Evolutionary conservation across 2,888 invertebrate genomes (phyloP).

Genomic region (Catocala sponsa): DNA sequence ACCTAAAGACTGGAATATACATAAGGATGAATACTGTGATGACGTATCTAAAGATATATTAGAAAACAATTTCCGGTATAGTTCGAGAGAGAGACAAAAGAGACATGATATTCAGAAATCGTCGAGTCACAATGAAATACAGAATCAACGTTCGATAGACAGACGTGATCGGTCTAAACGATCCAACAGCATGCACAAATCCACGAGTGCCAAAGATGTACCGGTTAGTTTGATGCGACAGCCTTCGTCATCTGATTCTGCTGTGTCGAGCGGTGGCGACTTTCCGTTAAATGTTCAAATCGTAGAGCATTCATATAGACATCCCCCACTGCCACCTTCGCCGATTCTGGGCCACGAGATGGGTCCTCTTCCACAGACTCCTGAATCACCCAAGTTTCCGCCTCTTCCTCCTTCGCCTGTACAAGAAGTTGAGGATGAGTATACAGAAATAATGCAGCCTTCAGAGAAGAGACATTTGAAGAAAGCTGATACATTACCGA

Average conservation of each 20-base stretch:
- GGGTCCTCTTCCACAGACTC: constrained; percentile 83
- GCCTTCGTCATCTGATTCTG: constrained; percentile 85
- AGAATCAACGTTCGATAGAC: constrained; percentile 84
- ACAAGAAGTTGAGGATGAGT: constrained; percentile 93
- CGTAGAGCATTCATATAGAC: constrained; percentile 87
- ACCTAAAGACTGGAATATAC: constrained; percentile 88
- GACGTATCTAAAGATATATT: constrained; percentile 85
- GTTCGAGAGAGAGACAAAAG: constrained; percentile 86
- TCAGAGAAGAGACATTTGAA: constrained; percentile 81
- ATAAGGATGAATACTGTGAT: constrained; percentile 88
- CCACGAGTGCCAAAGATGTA: constrained; percentile 92
- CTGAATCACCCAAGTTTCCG: constrained; percentile 89
- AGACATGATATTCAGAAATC: constrained; percentile 89
- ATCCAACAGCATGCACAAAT: constrained; percentile 91
- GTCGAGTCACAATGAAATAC: constrained; percentile 89
- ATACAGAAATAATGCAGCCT: constrained; percentile 90
- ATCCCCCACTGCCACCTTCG: constrained; percentile 79
- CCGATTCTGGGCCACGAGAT: constrained; percentile 77
- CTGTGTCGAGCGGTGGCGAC: constrained; percentile 87
- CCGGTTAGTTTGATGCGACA: constrained; percentile 87
- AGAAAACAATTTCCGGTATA: constrained; percentile 85
- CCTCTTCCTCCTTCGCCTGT: constrained; percentile 95
- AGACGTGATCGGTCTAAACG: constrained; percentile 85
- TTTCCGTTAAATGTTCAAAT: constrained; percentile 90
- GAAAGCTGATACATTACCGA: constrained; percentile 88